Base-by-base conservation (phyloP, 2,888 invertebrate genomes). In the Orthosia gracilis region DNA sequence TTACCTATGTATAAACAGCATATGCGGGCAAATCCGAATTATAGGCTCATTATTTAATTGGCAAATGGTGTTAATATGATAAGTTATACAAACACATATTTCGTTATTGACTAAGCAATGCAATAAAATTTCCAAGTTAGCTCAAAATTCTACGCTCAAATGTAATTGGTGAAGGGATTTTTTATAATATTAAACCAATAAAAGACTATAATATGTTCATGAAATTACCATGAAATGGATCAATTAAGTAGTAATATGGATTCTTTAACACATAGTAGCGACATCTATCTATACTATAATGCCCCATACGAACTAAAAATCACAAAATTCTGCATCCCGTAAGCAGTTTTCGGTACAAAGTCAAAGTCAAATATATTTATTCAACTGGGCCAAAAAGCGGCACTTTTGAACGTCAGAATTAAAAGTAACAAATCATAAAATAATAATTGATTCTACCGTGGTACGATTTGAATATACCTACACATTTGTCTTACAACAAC, bases 101-200 rank as follows among this genome's bases (percentile, higher is more conserved):
- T 76, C 18, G 68, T 75, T 74, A 18, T 67, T 61, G 40, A 52
- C 7, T 54, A 68, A 63, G 17, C 55, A 76, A 55, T 67, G 55
- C 23, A 59, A 61, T 50, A 18, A 61, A 58, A 62, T 79, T 81
- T 68, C 70, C 82, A 71, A 75, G 40, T 69, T 79, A 83, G 85
- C 85, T 85, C 85, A 85, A 85, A 83, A 86, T 77, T 84, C 18
- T 79, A 76, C 70, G 85, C 86, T 86, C 85, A 86, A 82, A 78
- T 75, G n/a, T 69, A 70, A 73, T 72, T 72, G 84, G 72, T 83
- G 63, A 83, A 71, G 76, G 55, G 26, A 59, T 72, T 62, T 61
- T 73, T 49, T 40, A 67, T 49, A 69, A 26, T 68, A 61, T 73
- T 18, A 73, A 68, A 47, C 57, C 58, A 63, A 58, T 65, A 69